phyloP scores from a whole-genome alignment of 2,888 invertebrate species.

The Acronicta alni region DNA sequence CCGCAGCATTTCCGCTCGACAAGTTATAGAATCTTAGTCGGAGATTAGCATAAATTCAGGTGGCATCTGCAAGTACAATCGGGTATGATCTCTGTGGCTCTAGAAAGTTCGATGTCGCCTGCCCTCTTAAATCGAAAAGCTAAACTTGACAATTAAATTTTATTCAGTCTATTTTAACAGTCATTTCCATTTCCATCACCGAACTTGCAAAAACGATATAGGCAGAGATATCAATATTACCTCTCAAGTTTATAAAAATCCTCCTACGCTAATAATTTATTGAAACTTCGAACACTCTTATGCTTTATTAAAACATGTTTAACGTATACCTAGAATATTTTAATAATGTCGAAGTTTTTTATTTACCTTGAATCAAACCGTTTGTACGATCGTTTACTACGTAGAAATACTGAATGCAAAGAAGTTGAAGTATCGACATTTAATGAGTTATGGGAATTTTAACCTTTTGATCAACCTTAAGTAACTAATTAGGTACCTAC shows the following conservation, averaged over 20 bases:
- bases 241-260: too few relatives aligned
- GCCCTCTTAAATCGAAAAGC: constrained; percentile 25
- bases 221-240: too few relatives aligned
- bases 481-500: too few relatives aligned
- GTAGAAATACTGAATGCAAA: constrained; percentile 5
- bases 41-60: constrained; percentile 73
- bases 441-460: not conserved
- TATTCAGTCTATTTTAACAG: too few relatives aligned
- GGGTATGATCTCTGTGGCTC: constrained; percentile 57
- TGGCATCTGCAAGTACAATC: constrained; percentile 75
- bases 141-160: constrained; percentile 14
- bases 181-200: too few relatives aligned
- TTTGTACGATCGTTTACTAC: constrained; percentile 15
- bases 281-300: not conserved
- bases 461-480: too few relatives aligned
- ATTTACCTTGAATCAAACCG: constrained; percentile 4
- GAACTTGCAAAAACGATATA: too few relatives aligned
- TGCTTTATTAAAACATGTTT: constrained; percentile 4
- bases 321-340: constrained; percentile 14
- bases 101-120: constrained; percentile 47
- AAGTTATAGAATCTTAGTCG: constrained; percentile 65
- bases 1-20: constrained; percentile 59
- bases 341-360: constrained; percentile 13
- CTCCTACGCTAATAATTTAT: too few relatives aligned
- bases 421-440: not conserved